Base-by-base conservation (phyloP, 2,888 invertebrate genomes). In the Agapetus fuscipes region DNA sequence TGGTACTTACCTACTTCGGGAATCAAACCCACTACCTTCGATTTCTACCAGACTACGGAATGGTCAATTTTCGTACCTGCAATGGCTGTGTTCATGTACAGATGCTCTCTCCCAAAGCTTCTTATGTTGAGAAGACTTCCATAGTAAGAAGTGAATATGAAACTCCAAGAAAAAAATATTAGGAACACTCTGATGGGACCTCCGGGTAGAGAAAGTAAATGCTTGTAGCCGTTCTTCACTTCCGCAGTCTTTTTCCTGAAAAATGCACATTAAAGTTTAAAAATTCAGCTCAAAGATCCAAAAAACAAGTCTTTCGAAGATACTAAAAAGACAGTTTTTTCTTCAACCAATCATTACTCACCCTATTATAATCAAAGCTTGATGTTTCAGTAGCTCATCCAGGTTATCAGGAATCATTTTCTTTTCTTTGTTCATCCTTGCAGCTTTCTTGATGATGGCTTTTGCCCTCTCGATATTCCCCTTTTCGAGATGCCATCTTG, bases 61-160 rank as follows among this genome's bases (percentile, higher is more conserved):
- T n/a, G n/a, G n/a, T n/a, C n/a, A n/a, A n/a, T n/a, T n/a, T n/a
- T 20, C 20, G 4, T 49, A 62, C 64, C 66, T 56, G 62, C 62
- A 13, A 63, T 57, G 30, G 62, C 57, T 3, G 64, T 64, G 34
- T 63, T 64, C 1, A 57, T 50, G 11, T 53, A 56, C 9, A 66
- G 52, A 48, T 61, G 59, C 35, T 59, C 55, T 12, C 63, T 48
- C 12, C 66, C 66, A 45, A 66, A 62, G 13, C 61, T 61, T 43
- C 64, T 54, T 12, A 64, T 60, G 48, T 67, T 66, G 29, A 66
- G 50, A 27, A 66, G 48, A 55, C 62, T 62, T 15, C 66, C 66
- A 55, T 64, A 66, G 45, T 64, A 66, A 37, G 39, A 39, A 7
- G 46, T 48, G 28, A 35, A 43, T 26, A 48, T 44, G 1, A 48